Percentiles rank a stretch among this genome's conserved stretches.
These are phyloP conservation scores for Dasyprocta punctata DNA, from an alignment of 2,113 vertebrate genomes.

Conservation along the genomic window DNA sequence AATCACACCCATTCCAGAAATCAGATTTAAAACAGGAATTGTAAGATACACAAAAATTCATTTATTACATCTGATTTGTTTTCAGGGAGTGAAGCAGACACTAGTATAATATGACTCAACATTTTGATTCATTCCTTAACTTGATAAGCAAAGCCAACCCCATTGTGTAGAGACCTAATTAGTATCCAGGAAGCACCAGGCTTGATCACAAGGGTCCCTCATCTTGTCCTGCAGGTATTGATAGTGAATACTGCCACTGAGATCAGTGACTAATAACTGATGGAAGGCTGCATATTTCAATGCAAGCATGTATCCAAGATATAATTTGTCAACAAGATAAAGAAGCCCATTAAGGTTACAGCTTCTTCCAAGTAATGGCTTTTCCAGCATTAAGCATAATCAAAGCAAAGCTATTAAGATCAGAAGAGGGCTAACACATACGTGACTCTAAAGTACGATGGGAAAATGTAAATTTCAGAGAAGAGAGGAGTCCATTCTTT, in stretches of 20 bases:
- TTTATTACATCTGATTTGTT: slow-evolving; percentile 35
- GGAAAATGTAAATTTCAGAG: slow-evolving; percentile 1
- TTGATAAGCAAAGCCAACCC: not conserved
- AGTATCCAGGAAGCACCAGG: slow-evolving; percentile 54
- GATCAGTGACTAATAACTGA: slow-evolving; percentile 54
- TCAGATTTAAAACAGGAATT: not conserved
- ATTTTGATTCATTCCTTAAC: slow-evolving; percentile 64
- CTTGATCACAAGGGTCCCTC: slow-evolving; percentile 36
- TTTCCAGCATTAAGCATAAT: slow-evolving; percentile 43
- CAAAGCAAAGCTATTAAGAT: slow-evolving; percentile 52
- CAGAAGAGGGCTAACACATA: not conserved
- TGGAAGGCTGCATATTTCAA: slow-evolving; percentile 60
- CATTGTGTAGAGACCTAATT: slow-evolving; percentile 54
- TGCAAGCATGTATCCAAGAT: slow-evolving; percentile 44
- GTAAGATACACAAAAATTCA: not conserved
- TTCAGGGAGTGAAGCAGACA: slow-evolving; percentile 29
- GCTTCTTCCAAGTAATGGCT: slow-evolving; percentile 63
- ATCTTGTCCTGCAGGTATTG: slow-evolving; percentile 48
- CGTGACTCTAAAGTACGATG: not conserved
- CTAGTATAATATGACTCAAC: not conserved
- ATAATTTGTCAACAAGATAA: slow-evolving; percentile 62
- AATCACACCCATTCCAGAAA: slow-evolving; percentile 2
- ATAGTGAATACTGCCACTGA: not conserved
- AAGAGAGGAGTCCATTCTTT: not conserved
- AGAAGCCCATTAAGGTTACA: slow-evolving; percentile 62